phyloP scores from a whole-genome alignment of 2,888 invertebrate species.

The Eristalis intricaria region DNA sequence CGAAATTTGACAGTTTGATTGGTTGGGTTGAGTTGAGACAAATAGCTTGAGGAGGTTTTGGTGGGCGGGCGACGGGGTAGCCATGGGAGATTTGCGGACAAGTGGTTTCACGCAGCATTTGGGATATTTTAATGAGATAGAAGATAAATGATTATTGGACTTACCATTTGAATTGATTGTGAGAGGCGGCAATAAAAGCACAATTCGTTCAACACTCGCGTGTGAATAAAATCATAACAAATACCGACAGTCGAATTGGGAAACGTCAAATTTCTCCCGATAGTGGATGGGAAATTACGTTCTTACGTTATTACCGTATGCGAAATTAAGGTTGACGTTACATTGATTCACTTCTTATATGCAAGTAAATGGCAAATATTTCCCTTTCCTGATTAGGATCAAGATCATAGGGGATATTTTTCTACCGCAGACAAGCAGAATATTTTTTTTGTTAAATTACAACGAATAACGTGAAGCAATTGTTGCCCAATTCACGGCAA shows the following conservation, averaged over 20 bases:
- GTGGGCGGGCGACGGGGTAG: conserved; percentile 34
- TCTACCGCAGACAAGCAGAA: not conserved
- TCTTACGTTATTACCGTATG: conserved; percentile 35
- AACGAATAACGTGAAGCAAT: too few species aligned
- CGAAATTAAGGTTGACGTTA: not conserved
- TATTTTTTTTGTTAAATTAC: too few species aligned
- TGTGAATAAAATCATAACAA: conserved; percentile 64
- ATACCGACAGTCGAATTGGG: conserved; percentile 51
- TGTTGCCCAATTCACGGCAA: too few species aligned
- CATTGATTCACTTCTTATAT: not conserved
- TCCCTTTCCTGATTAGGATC: not conserved
- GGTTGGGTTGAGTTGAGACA: conserved; percentile 58
- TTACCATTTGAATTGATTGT: conserved; percentile 35
- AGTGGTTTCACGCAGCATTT: not conserved
- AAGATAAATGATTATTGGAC: conserved; percentile 15
- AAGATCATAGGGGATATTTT: not conserved
- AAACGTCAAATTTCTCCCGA: conserved; percentile 38
- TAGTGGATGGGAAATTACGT: conserved; percentile 38
- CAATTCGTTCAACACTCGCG: conserved; percentile 56
- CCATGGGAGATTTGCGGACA: not conserved
- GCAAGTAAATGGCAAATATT: not conserved
- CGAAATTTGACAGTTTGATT: conserved; percentile 69
- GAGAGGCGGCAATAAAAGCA: conserved; percentile 24
- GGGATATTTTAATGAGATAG: not conserved
- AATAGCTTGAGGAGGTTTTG: conserved; percentile 38